Conservation (phyloP, 2,797 vertebrate genomes). For the Mormyrops attenuatus region DNA sequence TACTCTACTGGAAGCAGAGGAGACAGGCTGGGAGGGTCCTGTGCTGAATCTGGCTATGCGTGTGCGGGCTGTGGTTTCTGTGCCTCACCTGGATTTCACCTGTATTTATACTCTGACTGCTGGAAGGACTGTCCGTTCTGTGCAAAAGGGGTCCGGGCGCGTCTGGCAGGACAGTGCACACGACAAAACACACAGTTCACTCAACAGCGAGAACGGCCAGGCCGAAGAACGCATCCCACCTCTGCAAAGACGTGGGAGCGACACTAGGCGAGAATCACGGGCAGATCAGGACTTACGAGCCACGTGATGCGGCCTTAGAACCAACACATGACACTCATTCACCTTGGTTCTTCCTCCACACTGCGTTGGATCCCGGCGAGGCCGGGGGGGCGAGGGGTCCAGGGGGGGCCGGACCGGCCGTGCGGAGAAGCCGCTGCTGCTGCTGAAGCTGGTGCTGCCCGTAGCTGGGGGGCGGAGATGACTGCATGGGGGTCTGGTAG, state of each 20-base stretch:
- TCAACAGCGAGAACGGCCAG: constrained; percentile 22
- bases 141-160: constrained; percentile 39
- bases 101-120: constrained; percentile 47
- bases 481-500: constrained; percentile 39
- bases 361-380: constrained; percentile 56
- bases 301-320: neutral
- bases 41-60: constrained; percentile 24
- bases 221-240: neutral
- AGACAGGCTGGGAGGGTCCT: constrained; percentile 6
- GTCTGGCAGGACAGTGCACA: constrained; percentile 47
- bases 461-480: constrained; percentile 48
- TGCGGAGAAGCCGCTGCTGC: constrained; percentile 55
- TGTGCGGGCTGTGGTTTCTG: constrained; percentile 31
- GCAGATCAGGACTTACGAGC: neutral
- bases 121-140: constrained; percentile 45
- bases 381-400: constrained; percentile 35
- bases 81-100: constrained; percentile 48
- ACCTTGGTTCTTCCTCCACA: constrained; percentile 92
- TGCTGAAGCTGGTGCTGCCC: constrained; percentile 30
- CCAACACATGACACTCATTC: constrained; percentile 37
- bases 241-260: neutral
- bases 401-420: constrained; percentile 41
- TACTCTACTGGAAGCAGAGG: neutral
- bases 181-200: constrained; percentile 43
- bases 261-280: neutral